Base-by-base conservation (phyloP, 2,797 vertebrate species). In the Lemur catta region DNA sequence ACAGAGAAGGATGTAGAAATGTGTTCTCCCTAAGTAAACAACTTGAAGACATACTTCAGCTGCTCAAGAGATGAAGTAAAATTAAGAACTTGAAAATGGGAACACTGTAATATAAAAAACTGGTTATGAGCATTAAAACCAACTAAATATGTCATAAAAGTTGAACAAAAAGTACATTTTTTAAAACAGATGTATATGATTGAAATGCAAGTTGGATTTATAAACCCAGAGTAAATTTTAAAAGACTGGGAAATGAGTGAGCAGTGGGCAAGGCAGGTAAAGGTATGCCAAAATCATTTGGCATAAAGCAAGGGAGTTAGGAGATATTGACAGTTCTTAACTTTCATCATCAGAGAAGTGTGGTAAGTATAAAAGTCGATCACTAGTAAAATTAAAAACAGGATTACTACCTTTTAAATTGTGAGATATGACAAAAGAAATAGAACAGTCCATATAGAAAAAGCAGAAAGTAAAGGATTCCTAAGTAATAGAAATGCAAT, bases 41-140 rank as follows among this genome's bases (percentile, higher is more conserved):
- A 91, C 59, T 95, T 78, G 67, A 82, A 96, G 95, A 94, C 30
- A 38, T 9, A 91, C 82, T 96, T 91, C 57, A 94, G 61, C 69
- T 90, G 91, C 81, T 95, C n/a, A 33, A 72, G 82, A 95, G 95
- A 92, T 46, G 46, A 97, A 96, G 89, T 95, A 86, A 96, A 97
- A 94, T 91, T 93, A 94, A 96, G 81, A 94, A 80, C 41, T 89
- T 93, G 79, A 89, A 97, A 91, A 93, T 69, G 61, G 59, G 59
- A 96, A 74, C n/a, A 69, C 50, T 69, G 69, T 88, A 89, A 89
- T 80, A 94, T 79, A 95, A 81, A 93, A 91, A 33, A 28, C 65
- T 76, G 59, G 88, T 50, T 79, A 30, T 48, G 93, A 85, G 52
- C 84, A 74, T 91, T 75, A 92, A 94, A 84, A 94, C 12, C 7